Base-by-base conservation (phyloP, 2,797 vertebrate species). In the Anguilla anguilla region DNA sequence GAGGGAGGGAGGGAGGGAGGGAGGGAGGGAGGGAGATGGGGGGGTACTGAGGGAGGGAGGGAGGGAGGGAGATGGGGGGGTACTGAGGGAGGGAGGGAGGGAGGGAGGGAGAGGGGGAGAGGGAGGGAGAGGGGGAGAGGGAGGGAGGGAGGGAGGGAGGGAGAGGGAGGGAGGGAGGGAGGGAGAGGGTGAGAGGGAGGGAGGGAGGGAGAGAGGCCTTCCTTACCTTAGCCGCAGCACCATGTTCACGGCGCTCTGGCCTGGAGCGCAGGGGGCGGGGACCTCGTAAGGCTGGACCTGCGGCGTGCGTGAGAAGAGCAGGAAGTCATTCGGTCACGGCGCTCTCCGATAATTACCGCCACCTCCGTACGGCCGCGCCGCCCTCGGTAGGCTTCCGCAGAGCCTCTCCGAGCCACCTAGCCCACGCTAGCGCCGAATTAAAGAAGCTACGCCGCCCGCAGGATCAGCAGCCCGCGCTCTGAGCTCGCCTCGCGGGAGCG, bases 401-500 rank as follows among this genome's bases (percentile, higher is more conserved):
- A 31, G 49, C 11, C 82, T 57, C 51, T 49, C 43, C 2, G 25
- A 7, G 22, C 51, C 82, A n/a, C 31, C 22, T 13, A 4, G 28
- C 43, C 61, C 72, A 69, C 61, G 51, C 22, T 49, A 25, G n/a
- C 51, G 15, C 39, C 59, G 55, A 87, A 67, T 87, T 64, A 82
- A 49, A 87, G 77, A 46, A 77, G 49, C 49, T 82, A 67, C 43
- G 10, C 31, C 35, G n/a, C 39, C 77, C 83, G 19, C 43, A 83
- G 64, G 28, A 83, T 22, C 49, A 69, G 84, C 55, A 35, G n/a
- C 15, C 13, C 7, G 28, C 28, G 1, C n/a, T 72, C 39, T 25
- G 22, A 43, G 11, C 25, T 69, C 67, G 46, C 17, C 13, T 79
- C 17, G 7, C 11, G 4, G 74, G 1, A 1, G 19, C 10, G 49